A percentile compares a stretch with the other conserved stretches of the same genome.
Evolutionary conservation across 1,140 invertebrate genomes (phyloP).

Genomic region (Drosophila kanapiae): DNA sequence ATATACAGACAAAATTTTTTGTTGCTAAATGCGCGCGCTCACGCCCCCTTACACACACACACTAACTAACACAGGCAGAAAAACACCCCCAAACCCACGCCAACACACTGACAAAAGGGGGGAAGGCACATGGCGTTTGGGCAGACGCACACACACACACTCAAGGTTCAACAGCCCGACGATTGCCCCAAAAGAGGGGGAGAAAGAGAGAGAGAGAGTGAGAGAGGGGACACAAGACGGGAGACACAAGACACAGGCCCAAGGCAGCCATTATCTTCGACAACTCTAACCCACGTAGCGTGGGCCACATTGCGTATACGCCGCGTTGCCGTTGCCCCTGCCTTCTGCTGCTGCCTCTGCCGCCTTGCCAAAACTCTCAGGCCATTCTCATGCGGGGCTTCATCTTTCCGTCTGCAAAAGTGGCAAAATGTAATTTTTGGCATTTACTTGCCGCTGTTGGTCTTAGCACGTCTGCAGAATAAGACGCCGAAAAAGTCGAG

Average conservation of each 20-base stretch:
- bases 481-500: constrained; percentile 6
- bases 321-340: constrained; percentile 25
- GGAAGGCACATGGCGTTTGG: constrained; percentile 35
- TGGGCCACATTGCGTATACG: constrained; percentile 71
- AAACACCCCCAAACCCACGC: constrained; percentile 11
- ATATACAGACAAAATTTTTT: constrained; percentile 76
- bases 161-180: constrained; percentile 81
- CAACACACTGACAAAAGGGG: constrained; percentile 24
- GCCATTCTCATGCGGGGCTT: constrained; percentile 33
- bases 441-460: constrained; percentile 61
- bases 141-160: constrained; percentile 65
- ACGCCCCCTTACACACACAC: constrained; percentile 48
- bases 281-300: constrained; percentile 68
- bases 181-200: constrained; percentile 60
- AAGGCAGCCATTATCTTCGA: constrained; percentile 80
- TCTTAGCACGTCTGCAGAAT: constrained; percentile 51
- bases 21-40: constrained; percentile 76
- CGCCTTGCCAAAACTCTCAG: constrained; percentile 12
- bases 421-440: constrained; percentile 84
- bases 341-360: neutral
- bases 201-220: neutral
- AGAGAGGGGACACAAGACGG: constrained; percentile 18
- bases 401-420: constrained; percentile 76
- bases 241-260: constrained; percentile 37
- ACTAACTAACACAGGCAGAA: constrained; percentile 8